A percentile compares a stretch with the other conserved stretches of the same genome.
These are phyloP conservation scores for Esox niger DNA, from an alignment of 2,113 vertebrate species.

Conservation along the genomic window DNA sequence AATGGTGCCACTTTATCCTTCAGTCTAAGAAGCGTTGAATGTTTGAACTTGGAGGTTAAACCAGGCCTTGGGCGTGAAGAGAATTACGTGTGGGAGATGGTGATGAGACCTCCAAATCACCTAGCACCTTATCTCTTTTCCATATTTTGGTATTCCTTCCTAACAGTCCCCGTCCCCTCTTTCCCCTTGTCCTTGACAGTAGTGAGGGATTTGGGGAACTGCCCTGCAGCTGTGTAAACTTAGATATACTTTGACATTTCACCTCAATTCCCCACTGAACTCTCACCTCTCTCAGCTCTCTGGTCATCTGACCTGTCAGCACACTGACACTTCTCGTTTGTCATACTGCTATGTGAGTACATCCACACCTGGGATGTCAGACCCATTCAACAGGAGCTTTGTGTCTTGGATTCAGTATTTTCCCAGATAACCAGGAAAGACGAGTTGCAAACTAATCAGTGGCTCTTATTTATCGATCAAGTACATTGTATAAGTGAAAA, in stretches of 20 bases:
- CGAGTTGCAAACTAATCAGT: too few species aligned
- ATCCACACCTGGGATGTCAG: too few species aligned
- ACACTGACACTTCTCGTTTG: conserved; percentile 3
- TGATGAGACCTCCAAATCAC: conserved; percentile 40
- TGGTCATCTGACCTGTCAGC: background rate
- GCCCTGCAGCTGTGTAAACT: conserved; percentile 47
- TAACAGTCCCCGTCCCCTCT: conserved; percentile 48
- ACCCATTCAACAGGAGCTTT: too few species aligned
- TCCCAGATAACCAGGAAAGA: too few species aligned
- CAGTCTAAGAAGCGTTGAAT: conserved; percentile 48
- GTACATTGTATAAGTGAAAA: too few species aligned
- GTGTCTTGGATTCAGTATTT: too few species aligned
- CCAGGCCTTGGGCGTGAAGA: conserved; percentile 52
- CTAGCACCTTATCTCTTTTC: conserved; percentile 46
- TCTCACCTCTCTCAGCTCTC: conserved; percentile 33
- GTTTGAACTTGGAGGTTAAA: conserved; percentile 62
- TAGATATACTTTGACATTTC: conserved; percentile 45
- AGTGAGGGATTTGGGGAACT: conserved; percentile 37
- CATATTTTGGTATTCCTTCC: conserved; percentile 48
- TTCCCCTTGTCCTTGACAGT: conserved; percentile 32
- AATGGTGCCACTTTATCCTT: conserved; percentile 53
- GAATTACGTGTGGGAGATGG: conserved; percentile 31
- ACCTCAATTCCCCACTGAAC: conserved; percentile 35
- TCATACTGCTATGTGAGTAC: too few species aligned
- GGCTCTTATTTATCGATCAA: too few species aligned